These are phyloP conservation scores for Euglossa dilemma DNA, from an alignment of 1,140 invertebrate genomes.

Conservation along the genomic window DNA sequence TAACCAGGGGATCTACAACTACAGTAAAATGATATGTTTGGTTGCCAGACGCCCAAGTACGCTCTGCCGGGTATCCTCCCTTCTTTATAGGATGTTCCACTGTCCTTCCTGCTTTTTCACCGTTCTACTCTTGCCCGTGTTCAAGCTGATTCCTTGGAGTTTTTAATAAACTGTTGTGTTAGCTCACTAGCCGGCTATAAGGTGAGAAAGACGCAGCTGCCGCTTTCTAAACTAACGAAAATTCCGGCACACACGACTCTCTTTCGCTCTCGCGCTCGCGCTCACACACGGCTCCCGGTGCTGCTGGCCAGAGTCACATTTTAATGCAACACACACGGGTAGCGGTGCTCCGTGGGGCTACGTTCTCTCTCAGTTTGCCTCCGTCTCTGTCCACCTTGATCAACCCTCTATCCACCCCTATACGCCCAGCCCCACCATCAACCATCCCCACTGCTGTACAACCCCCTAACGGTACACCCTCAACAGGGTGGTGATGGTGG, in stretches of 20 bases:
- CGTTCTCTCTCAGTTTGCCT: conserved; percentile 27
- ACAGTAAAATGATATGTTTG: conserved; percentile 29
- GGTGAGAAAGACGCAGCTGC: not conserved
- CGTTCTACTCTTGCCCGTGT: not conserved
- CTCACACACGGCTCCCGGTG: conserved; percentile 48
- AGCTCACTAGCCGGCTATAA: not conserved
- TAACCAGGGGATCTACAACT: not conserved
- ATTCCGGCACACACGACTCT: conserved; percentile 47
- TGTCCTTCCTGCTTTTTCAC: not conserved
- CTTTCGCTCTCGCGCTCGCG: conserved; percentile 28
- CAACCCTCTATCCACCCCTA: not conserved
- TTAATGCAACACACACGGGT: conserved; percentile 56
- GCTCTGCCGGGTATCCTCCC: not conserved
- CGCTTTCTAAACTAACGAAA: conserved; percentile 45
- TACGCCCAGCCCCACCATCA: not conserved
- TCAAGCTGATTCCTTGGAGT: too few species aligned
- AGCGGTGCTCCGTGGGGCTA: conserved; percentile 36
- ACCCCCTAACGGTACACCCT: not conserved
- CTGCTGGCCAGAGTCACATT: conserved; percentile 54
- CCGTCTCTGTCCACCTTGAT: not conserved
- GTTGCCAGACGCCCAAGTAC: not conserved
- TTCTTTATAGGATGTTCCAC: not conserved
- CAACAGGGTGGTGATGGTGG: not conserved
- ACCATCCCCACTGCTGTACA: not conserved
- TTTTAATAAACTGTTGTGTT: not conserved